A percentile compares a stretch with the other conserved stretches of the same genome.
These are phyloP conservation scores for Isotomurus palustris DNA, from an alignment of 2,888 invertebrate species.

Conservation along the genomic window DNA sequence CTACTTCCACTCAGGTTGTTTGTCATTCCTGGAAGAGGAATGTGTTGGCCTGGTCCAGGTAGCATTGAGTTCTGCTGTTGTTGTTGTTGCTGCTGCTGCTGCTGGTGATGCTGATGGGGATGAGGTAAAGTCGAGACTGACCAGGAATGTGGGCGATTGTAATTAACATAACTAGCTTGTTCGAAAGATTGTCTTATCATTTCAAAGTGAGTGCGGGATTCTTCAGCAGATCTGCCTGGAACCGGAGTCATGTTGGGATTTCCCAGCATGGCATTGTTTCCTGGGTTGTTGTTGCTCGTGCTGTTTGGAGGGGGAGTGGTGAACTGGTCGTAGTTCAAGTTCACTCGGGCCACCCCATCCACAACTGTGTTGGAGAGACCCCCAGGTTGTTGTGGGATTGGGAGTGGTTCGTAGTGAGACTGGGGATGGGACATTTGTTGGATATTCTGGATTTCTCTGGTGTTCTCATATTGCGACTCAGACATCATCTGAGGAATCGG, in stretches of 20 bases:
- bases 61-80: conserved; percentile 3
- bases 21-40: conserved; percentile 12
- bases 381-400: conserved; percentile 12
- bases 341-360: neutral
- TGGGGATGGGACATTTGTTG: neutral
- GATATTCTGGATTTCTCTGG: conserved; percentile 17
- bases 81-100: conserved; percentile 7
- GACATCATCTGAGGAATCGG: conserved; percentile 27
- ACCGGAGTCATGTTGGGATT: conserved; percentile 17
- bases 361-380: neutral
- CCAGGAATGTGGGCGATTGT: conserved; percentile 46
- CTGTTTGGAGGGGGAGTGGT: neutral
- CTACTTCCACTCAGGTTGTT: conserved; percentile 35
- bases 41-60: neutral
- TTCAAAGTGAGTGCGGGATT: conserved; percentile 38
- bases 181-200: conserved; percentile 46
- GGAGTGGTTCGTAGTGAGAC: conserved; percentile 22
- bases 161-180: conserved; percentile 40
- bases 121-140: conserved; percentile 40
- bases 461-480: conserved; percentile 43
- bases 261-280: too few species aligned
- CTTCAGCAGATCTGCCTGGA: conserved; percentile 20
- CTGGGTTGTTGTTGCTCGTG: neutral
- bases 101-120: conserved; percentile 32
- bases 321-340: conserved; percentile 5